These are phyloP conservation scores for Sarcophaga variegata DNA, from an alignment of 2,888 invertebrate genomes.

Conservation along the genomic window DNA sequence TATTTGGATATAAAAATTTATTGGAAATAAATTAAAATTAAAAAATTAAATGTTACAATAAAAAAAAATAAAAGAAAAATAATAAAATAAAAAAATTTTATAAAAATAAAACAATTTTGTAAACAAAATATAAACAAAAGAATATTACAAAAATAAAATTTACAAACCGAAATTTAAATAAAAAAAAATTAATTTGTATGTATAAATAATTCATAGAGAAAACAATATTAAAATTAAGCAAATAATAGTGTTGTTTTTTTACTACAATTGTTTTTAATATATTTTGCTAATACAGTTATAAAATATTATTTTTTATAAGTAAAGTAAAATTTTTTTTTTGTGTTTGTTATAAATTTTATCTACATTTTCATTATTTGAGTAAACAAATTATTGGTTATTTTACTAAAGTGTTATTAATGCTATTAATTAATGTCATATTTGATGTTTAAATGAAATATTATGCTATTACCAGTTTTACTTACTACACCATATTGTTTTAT, in stretches of 20 bases:
- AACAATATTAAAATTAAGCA: no score
- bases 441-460: constrained; percentile 1
- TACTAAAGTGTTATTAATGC: background rate
- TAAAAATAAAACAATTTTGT: background rate
- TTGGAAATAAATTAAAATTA: background rate
- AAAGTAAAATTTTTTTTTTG: no score
- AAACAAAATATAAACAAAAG: background rate
- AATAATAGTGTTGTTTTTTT: no score
- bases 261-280: no score
- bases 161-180: background rate
- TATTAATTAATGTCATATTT: constrained; percentile 35
- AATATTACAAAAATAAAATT: background rate
- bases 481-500: background rate
- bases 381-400: background rate
- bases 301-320: no score
- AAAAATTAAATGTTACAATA: background rate
- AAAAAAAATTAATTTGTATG: background rate
- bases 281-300: no score
- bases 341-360: constrained; percentile 28
- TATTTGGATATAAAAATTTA: background rate
- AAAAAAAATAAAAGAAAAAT: background rate
- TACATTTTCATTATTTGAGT: constrained; percentile 9
- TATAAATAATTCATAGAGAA: background rate
- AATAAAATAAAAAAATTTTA: background rate
- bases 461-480: constrained; percentile 4